phyloP scores from a whole-genome alignment of 2,888 invertebrate species.

The Hetaerina titia region DNA sequence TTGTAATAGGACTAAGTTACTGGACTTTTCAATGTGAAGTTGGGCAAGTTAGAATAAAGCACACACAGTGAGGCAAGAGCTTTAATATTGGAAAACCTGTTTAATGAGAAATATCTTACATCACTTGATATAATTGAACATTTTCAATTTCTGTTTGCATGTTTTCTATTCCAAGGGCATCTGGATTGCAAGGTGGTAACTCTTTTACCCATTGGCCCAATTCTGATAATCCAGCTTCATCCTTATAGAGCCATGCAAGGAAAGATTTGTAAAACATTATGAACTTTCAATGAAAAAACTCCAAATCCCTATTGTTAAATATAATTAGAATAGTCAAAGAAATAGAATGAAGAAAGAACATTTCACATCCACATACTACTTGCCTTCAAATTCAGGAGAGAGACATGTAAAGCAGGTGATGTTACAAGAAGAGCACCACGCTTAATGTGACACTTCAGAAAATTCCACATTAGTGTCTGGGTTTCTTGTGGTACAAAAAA shows the following conservation, averaged over 20 bases:
- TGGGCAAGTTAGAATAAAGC: too few species aligned
- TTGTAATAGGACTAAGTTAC: too few species aligned
- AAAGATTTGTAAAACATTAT: not conserved
- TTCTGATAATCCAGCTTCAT: conserved; percentile 71
- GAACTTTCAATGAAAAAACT: not conserved
- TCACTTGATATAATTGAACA: conserved; percentile 70
- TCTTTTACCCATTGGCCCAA: conserved; percentile 72
- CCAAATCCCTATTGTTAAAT: too few species aligned
- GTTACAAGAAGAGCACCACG: conserved; percentile 81
- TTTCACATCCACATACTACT: not conserved
- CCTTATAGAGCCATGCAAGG: conserved; percentile 2
- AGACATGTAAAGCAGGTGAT: conserved; percentile 81
- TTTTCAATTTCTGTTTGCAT: conserved; percentile 70
- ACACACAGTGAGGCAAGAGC: too few species aligned
- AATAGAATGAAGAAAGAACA: too few species aligned
- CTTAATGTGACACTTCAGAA: conserved; percentile 79
- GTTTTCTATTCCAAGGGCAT: conserved; percentile 69
- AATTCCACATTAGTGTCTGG: conserved; percentile 82
- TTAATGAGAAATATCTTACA: not conserved
- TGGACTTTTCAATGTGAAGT: too few species aligned
- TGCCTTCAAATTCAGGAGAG: conserved; percentile 77
- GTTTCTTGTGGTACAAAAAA: conserved; percentile 82
- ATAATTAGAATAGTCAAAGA: too few species aligned
- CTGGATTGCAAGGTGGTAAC: conserved; percentile 69
- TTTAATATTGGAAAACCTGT: too few species aligned